Evolutionary conservation across 2,113 vertebrate species (phyloP), one percentile per base, ranked within the genome.

Genomic region (Ancistrus triradiatus): DNA sequence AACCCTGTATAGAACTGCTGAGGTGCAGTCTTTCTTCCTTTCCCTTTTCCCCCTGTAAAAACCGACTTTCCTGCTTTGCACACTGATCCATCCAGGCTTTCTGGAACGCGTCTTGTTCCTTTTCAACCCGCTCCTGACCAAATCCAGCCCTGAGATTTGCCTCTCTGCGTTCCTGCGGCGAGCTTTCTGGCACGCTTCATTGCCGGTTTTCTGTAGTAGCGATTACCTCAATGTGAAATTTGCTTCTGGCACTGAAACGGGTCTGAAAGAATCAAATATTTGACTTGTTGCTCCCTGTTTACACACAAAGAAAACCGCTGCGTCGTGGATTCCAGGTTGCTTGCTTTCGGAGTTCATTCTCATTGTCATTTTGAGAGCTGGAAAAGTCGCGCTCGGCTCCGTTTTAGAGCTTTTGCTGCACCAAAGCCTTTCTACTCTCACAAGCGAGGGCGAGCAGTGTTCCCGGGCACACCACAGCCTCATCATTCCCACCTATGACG

Each of bases 341-440:
- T 15, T 25, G 40, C 18, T 66, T n/a, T 33, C 50, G 31, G 6
- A 64, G 37, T 15, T 33, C 70, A 37, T 79, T 78, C 60, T 85
- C 77, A 79, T 83, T 83, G 81, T 85, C 78, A 84, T 84, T 83
- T 83, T 86, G 68, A 78, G 80, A 75, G 66, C 71, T 63, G 57
- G 65, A 48, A 18, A 42, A 59, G 25, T 7, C 18, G 51, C 43
- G 21, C 48, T 57, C 18, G 22, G 27, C 4, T 42, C 40, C 7
- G 49, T 53, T 48, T 67, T 17, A 13, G 18, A 59, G 22, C 31
- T 49, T 13, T 17, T 7, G 59, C 13, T 40, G 11, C 25, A 56
- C 49, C 67, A 49, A 49, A 50, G 21, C 38, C 51, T 73, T 67
- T 73, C 77, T 77, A 66, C 79, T 75, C 33, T 68, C 75, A 71